phyloP scores from a whole-genome alignment of 2,888 invertebrate genomes.

The Strigamia crassipes region DNA sequence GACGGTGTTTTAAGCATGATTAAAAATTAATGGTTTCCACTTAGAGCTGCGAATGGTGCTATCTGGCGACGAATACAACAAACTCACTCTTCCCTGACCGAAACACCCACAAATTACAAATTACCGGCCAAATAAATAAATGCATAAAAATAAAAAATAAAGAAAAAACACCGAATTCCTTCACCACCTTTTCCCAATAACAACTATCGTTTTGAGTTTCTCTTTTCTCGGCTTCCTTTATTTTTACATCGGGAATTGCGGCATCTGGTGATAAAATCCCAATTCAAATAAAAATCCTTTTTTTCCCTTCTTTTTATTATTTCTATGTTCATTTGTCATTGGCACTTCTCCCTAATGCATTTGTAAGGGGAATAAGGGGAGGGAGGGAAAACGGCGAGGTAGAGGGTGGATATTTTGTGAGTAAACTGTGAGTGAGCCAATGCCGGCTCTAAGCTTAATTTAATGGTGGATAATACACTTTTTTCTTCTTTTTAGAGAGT shows the following conservation, averaged over 20 bases:
- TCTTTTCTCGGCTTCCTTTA: neutral
- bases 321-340: conserved; percentile 40
- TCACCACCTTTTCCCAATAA: neutral
- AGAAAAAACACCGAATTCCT: neutral
- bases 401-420: conserved; percentile 45
- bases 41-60: conserved; percentile 25
- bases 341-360: conserved; percentile 40
- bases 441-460: conserved; percentile 46
- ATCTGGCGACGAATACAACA: conserved; percentile 36
- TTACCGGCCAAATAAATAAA: neutral
- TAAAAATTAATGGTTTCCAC: conserved; percentile 44
- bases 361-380: neutral
- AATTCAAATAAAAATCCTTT: conserved; percentile 38
- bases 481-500: conserved; percentile 43
- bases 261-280: conserved; percentile 39
- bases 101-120: neutral
- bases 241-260: neutral
- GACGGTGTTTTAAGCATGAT: conserved; percentile 44
- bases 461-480: conserved; percentile 43
- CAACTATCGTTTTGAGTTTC: neutral
- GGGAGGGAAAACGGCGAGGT: neutral
- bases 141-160: too few species aligned
- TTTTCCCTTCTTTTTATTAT: conserved; percentile 32
- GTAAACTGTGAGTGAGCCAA: conserved; percentile 24
- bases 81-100: neutral